Evolutionary conservation across 2,797 vertebrate genomes (phyloP).

Genomic region (Danio tinwini): DNA sequence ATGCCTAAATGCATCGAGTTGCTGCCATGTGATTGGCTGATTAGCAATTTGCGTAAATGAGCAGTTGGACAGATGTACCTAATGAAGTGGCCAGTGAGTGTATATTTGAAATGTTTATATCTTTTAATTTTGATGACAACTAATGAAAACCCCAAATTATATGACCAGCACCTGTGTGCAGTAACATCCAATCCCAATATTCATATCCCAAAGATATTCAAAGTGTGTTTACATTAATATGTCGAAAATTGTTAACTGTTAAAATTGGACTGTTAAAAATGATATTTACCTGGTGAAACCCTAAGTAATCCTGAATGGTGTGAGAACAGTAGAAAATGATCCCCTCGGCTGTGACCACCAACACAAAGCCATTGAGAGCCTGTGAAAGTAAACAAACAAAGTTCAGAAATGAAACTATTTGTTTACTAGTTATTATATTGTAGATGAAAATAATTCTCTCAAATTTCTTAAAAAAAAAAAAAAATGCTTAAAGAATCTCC

Average conservation of each 20-base stretch:
- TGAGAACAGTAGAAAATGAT: slow-evolving; percentile 85
- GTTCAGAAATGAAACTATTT: background rate
- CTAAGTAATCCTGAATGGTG: slow-evolving; percentile 86
- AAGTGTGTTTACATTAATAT: background rate
- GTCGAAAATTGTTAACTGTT: no score
- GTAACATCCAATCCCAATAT: background rate
- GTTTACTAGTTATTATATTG: background rate
- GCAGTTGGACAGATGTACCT: no score
- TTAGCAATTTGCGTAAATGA: no score
- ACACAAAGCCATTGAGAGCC: slow-evolving; percentile 83
- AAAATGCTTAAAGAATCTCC: no score
- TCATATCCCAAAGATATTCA: background rate
- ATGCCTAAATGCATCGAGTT: no score
- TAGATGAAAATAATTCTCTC: background rate
- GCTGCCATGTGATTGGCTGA: no score
- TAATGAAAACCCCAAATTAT: no score
- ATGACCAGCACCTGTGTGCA: background rate
- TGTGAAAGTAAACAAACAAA: slow-evolving; percentile 53
- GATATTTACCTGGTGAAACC: slow-evolving; percentile 84
- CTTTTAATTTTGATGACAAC: no score
- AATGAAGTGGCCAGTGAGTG: no score
- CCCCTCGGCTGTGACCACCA: slow-evolving; percentile 78
- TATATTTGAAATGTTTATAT: no score
- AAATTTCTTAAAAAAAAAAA: no score
- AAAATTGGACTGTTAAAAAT: background rate